Evolutionary conservation across 2,888 invertebrate genomes (phyloP).

Genomic region (Chymomyza procnemis): DNA sequence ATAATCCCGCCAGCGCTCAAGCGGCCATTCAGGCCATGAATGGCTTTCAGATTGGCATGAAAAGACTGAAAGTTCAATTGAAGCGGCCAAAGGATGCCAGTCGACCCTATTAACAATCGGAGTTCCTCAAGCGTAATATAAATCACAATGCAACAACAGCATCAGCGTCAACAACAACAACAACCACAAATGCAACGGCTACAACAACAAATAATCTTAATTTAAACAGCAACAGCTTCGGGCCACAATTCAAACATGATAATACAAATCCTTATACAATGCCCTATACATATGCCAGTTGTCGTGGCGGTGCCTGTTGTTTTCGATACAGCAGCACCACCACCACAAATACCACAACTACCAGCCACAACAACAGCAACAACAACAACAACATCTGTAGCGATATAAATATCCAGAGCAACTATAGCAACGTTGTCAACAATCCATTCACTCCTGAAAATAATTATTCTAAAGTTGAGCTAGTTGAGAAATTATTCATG

Average conservation of each 20-base stretch:
- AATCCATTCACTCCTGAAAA: constrained; percentile 33
- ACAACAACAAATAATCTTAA: constrained; percentile 27
- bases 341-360: constrained; percentile 31
- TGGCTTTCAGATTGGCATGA: constrained; percentile 99
- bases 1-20: constrained; percentile 98
- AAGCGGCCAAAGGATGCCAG: constrained; percentile 99
- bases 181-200: constrained; percentile 35
- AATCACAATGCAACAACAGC: constrained; percentile 49
- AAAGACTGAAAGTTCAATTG: constrained; percentile 99
- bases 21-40: constrained; percentile 99
- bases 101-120: constrained; percentile 95
- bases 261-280: constrained; percentile 44
- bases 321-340: constrained; percentile 47
- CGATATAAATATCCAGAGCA: constrained; percentile 22
- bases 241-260: constrained; percentile 48
- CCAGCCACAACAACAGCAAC: constrained; percentile 17
- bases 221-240: constrained; percentile 37
- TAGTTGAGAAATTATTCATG: constrained; percentile 60
- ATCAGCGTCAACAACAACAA: constrained; percentile 34
- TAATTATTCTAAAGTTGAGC: constrained; percentile 60
- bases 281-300: constrained; percentile 62
- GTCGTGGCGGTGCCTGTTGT: constrained; percentile 62
- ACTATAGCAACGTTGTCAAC: constrained; percentile 20
- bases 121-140: constrained; percentile 76
- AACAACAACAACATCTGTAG: constrained; percentile 16